A percentile compares a stretch with the other conserved stretches of the same genome.
Evolutionary conservation across 2,888 invertebrate species (phyloP).

Genomic region (Lapara coniferarum): DNA sequence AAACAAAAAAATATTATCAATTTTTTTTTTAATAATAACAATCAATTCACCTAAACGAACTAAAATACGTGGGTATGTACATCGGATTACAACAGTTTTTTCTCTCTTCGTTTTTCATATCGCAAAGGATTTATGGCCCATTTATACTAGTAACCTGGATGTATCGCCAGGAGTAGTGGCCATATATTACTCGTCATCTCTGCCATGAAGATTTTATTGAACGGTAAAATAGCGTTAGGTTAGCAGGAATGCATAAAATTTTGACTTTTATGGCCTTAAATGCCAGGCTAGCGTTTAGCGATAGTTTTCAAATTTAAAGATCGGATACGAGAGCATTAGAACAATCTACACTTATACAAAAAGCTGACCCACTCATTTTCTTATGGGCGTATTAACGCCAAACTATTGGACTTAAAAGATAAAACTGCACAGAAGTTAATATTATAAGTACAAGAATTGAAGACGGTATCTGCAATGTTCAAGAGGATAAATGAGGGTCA

Average conservation of each 20-base stretch:
- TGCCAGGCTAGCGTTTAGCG: not conserved
- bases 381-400: too few species aligned
- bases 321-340: not conserved
- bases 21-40: too few species aligned
- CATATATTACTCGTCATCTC: slow-evolving; percentile 6
- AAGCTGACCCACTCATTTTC: too few species aligned
- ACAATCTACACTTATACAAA: too few species aligned
- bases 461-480: too few species aligned
- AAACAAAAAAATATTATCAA: too few species aligned
- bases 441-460: too few species aligned
- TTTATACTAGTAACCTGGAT: slow-evolving; percentile 25
- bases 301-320: not conserved
- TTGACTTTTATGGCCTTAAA: slow-evolving; percentile 1
- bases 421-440: too few species aligned
- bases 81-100: not conserved
- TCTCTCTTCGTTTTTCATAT: not conserved
- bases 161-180: not conserved
- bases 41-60: not conserved
- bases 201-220: slow-evolving; percentile 7
- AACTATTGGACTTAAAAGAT: too few species aligned
- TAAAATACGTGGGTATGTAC: not conserved
- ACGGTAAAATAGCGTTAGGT: not conserved
- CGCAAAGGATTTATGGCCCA: slow-evolving; percentile 25
- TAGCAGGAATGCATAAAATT: not conserved
- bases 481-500: too few species aligned